phyloP scores from a whole-genome alignment of 2,888 invertebrate genomes.

The Temnothorax rugatulus region DNA sequence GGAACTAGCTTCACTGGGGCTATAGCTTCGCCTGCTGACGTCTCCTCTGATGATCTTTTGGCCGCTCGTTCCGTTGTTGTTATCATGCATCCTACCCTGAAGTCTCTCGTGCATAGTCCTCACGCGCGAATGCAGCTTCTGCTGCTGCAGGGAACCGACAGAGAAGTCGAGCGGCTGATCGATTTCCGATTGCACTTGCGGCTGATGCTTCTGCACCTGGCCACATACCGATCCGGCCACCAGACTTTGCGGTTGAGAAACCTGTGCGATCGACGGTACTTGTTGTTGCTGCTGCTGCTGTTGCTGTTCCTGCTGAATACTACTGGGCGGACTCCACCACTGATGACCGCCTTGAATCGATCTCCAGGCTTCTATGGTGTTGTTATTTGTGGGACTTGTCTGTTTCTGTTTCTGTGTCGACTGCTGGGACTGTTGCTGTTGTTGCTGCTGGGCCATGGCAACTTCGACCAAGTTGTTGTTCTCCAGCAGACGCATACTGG shows the following conservation, averaged over 20 bases:
- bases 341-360: slow-evolving; percentile 83
- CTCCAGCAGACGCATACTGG: slow-evolving; percentile 85
- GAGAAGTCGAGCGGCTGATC: slow-evolving; percentile 92
- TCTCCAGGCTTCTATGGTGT: slow-evolving; percentile 87
- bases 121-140: slow-evolving; percentile 78
- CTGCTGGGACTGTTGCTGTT: slow-evolving; percentile 74
- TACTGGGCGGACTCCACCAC: slow-evolving; percentile 83
- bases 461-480: slow-evolving; percentile 83
- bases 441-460: slow-evolving; percentile 81
- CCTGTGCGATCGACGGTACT: slow-evolving; percentile 67
- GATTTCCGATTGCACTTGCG: slow-evolving; percentile 81
- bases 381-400: slow-evolving; percentile 87
- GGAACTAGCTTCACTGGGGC: slow-evolving; percentile 83
- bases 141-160: slow-evolving; percentile 88
- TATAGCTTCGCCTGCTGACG: slow-evolving; percentile 82
- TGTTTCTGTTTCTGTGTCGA: slow-evolving; percentile 83
- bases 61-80: slow-evolving; percentile 81
- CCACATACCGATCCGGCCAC: slow-evolving; percentile 87
- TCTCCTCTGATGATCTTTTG: slow-evolving; percentile 77
- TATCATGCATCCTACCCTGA: slow-evolving; percentile 79
- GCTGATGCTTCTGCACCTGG: slow-evolving; percentile 86
- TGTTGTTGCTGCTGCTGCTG: slow-evolving; percentile 80
- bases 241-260: slow-evolving; percentile 88
- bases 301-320: slow-evolving; percentile 78
- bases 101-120: slow-evolving; percentile 81